Evolutionary conservation across 35 echinoderm and acorn worm genomes (phyloP).

Genomic region (Diadema setosum): DNA sequence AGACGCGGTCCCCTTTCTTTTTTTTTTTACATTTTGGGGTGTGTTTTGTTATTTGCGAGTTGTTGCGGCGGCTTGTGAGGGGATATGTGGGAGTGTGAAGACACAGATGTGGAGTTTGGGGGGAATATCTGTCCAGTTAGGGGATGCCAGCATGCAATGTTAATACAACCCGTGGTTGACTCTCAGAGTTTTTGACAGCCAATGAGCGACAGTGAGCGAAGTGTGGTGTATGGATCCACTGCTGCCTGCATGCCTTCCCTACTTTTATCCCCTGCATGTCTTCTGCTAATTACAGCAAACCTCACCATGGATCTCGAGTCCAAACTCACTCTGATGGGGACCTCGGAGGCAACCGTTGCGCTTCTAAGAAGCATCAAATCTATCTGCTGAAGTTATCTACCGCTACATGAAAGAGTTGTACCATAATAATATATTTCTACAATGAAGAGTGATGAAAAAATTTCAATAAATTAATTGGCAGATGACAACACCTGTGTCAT

Average conservation of each 20-base stretch:
- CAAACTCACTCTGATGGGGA: not conserved
- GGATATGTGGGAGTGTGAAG: too few species aligned
- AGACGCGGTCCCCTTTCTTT: too few species aligned
- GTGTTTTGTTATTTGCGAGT: too few species aligned
- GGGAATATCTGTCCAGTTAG: not conserved
- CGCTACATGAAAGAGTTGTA: slow-evolving; percentile 25
- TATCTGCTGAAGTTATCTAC: not conserved
- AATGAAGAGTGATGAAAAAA: not conserved
- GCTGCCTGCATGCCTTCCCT: not conserved
- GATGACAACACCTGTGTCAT: too few species aligned
- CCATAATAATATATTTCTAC: not conserved
- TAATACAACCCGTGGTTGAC: not conserved
- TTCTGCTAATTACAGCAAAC: not conserved
- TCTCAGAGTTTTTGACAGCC: not conserved
- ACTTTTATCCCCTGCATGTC: not conserved
- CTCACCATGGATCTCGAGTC: not conserved
- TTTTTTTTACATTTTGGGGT: too few species aligned
- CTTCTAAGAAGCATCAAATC: too few species aligned
- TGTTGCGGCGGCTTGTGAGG: too few species aligned
- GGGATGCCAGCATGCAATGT: slow-evolving; percentile 8
- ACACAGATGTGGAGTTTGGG: too few species aligned
- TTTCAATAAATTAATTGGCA: slow-evolving; percentile 8
- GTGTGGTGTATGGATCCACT: not conserved
- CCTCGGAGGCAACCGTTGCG: not conserved
- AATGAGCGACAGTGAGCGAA: not conserved